These are phyloP conservation scores for Nansenia antarctica DNA, from an alignment of 2,113 vertebrate genomes.

Conservation along the genomic window DNA sequence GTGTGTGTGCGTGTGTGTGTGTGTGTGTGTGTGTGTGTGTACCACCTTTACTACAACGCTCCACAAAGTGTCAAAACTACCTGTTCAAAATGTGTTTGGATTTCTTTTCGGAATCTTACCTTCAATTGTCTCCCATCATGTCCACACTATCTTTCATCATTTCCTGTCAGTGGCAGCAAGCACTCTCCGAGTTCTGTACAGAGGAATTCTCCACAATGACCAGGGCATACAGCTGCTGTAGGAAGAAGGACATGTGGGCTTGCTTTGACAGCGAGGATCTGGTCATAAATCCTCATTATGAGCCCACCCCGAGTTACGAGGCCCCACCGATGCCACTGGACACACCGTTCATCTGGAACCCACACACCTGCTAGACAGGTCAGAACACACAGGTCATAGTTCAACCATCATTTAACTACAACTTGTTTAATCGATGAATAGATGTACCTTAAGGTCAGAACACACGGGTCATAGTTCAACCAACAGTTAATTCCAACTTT, in stretches of 20 bases:
- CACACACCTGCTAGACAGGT: conserved; percentile 43
- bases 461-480: no score
- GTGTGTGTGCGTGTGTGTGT: no score
- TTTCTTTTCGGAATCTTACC: neutral
- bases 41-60: no score
- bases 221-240: conserved; percentile 52
- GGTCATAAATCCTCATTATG: conserved; percentile 57
- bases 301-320: conserved; percentile 28
- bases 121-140: neutral
- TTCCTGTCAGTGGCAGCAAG: conserved; percentile 62
- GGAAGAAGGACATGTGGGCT: conserved; percentile 14
- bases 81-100: neutral
- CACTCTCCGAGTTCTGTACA: conserved; percentile 59
- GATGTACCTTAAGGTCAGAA: no score
- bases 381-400: no score
- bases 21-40: no score
- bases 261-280: conserved; percentile 53
- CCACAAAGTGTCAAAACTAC: no score
- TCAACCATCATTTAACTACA: no score
- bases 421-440: no score
- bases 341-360: conserved; percentile 46
- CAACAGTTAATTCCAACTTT: no score
- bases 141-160: neutral
- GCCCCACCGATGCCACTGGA: conserved; percentile 4
- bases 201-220: conserved; percentile 62